Percentiles rank a stretch among this genome's conserved stretches.
Evolutionary conservation across 2,888 invertebrate genomes (phyloP).

Genomic region (Dasypogon diadema): DNA sequence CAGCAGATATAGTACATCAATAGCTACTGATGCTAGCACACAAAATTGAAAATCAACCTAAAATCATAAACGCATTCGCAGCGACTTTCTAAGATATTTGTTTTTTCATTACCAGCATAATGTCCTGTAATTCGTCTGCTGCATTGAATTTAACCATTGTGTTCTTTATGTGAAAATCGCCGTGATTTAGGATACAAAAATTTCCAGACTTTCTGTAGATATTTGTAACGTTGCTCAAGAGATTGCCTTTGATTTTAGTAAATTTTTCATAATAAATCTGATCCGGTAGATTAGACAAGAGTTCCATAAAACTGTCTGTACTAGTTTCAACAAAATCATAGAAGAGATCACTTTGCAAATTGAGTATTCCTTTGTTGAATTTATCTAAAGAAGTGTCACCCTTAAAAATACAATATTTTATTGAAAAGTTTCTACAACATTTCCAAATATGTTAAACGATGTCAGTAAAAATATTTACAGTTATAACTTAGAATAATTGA

Average conservation of each 20-base stretch:
- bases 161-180: slow-evolving; percentile 60
- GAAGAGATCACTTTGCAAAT: background rate
- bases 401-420: slow-evolving; percentile 17
- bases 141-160: background rate
- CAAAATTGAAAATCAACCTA: slow-evolving; percentile 56
- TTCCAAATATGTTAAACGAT: too few relatives aligned
- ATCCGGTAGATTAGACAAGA: background rate
- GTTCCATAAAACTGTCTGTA: background rate
- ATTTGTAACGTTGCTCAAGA: background rate
- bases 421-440: too few relatives aligned
- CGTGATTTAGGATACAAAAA: slow-evolving; percentile 66
- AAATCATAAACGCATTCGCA: background rate
- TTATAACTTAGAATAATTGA: too few relatives aligned
- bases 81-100: background rate
- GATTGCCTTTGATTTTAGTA: background rate
- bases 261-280: slow-evolving; percentile 20
- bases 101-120: background rate
- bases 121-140: background rate
- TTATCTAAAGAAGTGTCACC: background rate
- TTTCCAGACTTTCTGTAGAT: background rate
- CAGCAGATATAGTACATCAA: slow-evolving; percentile 52
- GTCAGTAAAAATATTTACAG: too few relatives aligned
- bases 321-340: background rate
- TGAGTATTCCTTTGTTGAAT: background rate
- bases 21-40: slow-evolving; percentile 52